These are phyloP conservation scores for Drosophila stalkeri DNA, from an alignment of 2,888 invertebrate species.

Conservation along the genomic window DNA sequence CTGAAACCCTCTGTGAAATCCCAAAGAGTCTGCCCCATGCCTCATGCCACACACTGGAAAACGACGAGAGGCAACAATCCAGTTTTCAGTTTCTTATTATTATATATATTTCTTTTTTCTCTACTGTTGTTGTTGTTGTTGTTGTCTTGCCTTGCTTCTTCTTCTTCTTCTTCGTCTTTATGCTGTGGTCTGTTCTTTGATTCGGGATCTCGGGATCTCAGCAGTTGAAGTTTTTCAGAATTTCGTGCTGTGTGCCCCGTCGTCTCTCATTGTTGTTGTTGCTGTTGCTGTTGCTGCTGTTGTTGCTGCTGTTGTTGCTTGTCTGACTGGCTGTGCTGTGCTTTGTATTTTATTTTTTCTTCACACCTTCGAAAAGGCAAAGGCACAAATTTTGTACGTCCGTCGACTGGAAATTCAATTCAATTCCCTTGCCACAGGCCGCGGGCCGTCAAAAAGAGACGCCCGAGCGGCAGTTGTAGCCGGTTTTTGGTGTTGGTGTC, in stretches of 20 bases:
- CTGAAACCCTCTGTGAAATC: slow-evolving; percentile 68
- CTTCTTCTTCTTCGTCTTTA: slow-evolving; percentile 10
- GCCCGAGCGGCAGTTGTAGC: slow-evolving; percentile 51
- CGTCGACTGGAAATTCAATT: slow-evolving; percentile 81
- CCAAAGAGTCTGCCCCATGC: slow-evolving; percentile 69
- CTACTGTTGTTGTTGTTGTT: not conserved
- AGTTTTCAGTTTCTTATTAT: slow-evolving; percentile 63
- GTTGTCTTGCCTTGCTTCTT: slow-evolving; percentile 10
- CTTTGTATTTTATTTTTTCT: slow-evolving; percentile 79
- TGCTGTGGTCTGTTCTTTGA: slow-evolving; percentile 27
- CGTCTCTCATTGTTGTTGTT: slow-evolving; percentile 37
- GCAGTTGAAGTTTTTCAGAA: slow-evolving; percentile 76
- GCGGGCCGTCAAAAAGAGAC: slow-evolving; percentile 42
- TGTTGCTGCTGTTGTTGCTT: slow-evolving; percentile 22
- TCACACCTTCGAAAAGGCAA: slow-evolving; percentile 76
- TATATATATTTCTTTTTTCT: slow-evolving; percentile 1
- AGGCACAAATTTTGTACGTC: slow-evolving; percentile 78
- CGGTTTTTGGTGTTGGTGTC: slow-evolving; percentile 81
- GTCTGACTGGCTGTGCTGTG: slow-evolving; percentile 49
- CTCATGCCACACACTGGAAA: slow-evolving; percentile 52
- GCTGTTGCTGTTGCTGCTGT: slow-evolving; percentile 33
- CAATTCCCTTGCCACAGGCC: slow-evolving; percentile 73
- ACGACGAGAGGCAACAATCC: slow-evolving; percentile 75
- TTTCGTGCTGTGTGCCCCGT: slow-evolving; percentile 72
- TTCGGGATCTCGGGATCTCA: slow-evolving; percentile 64